These are phyloP conservation scores for Cybosia mesomella DNA, from an alignment of 2,888 invertebrate species.

Conservation along the genomic window DNA sequence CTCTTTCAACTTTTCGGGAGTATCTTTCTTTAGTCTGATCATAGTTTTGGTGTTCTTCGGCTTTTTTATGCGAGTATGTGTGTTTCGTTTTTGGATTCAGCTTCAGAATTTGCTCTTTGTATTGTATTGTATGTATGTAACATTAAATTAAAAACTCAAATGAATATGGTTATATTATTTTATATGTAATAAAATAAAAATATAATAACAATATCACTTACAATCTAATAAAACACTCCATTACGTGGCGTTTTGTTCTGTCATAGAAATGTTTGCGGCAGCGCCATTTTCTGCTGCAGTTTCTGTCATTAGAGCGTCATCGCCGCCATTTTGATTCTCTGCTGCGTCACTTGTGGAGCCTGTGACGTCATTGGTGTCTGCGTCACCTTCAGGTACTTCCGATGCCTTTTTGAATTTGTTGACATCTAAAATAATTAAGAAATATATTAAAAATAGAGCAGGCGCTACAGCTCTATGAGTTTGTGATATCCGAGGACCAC, in stretches of 20 bases:
- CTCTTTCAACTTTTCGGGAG: no score
- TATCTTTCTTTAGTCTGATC: no score
- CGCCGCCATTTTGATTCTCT: constrained; percentile 23
- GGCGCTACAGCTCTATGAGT: no score
- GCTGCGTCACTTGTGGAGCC: constrained; percentile 22
- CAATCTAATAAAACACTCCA: constrained; percentile 16
- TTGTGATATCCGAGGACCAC: no score
- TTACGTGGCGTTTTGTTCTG: constrained; percentile 35
- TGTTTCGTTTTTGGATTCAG: no score
- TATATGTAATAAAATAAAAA: constrained; percentile 36
- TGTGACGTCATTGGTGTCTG: constrained; percentile 41
- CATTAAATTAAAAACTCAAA: neutral
- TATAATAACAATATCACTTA: constrained; percentile 36
- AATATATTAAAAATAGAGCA: neutral
- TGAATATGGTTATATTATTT: constrained; percentile 19
- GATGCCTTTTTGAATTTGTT: constrained; percentile 91
- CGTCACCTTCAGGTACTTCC: constrained; percentile 55
- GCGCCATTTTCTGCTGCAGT: constrained; percentile 10
- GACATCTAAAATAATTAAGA: constrained; percentile 79
- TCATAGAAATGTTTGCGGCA: constrained; percentile 23
- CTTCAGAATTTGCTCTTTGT: no score
- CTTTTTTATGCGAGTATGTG: no score
- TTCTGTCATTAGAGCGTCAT: constrained; percentile 10
- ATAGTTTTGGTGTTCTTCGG: no score
- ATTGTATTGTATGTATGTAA: no score